Evolutionary conservation across 2,113 vertebrate species (phyloP), one percentile per base, ranked within the genome.

Genomic region (Actenoides hombroni): DNA sequence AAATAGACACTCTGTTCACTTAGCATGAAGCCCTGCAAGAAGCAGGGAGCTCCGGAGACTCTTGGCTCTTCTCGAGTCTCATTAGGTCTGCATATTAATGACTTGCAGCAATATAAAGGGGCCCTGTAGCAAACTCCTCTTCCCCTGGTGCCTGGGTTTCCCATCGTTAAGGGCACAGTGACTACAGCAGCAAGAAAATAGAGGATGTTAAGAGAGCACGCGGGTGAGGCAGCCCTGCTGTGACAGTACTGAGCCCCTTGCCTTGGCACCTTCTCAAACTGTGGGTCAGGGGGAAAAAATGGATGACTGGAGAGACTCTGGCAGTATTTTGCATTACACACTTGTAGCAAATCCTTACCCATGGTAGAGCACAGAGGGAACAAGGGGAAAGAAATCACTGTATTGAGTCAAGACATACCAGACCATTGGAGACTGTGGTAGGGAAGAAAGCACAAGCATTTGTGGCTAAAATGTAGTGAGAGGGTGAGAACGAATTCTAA

Each of bases 21-120:
- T 97, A 97, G 97, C 97, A 97, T 98, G 98, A 98, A 98, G 98
- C 98, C 97, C 97, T 88, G 98, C 96, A 97, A 99, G 98, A 97
- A 97, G 97, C 98, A 93, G 96, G 91, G 96, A 98, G 97, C 98
- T 98, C 98, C 97, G 95, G 98, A 98, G 97, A 97, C 98, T 97
- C 98, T 98, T 98, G 98, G 98, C 98, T 98, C 97, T 98, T 96
- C 96, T 97, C 96, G 96, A 98, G 98, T 97, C 98, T 99, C 98
- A 98, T 99, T 99, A 99, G 98, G 97, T 95, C 97, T 98, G 98
- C 98, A 98, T 98, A 99, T 99, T 99, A 99, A 99, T 99, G 98
- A 99, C 98, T 98, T 98, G 97, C 97, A 97, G 98, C 97, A 98
- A 98, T 95, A 98, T 97, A 98, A 98, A 98, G 98, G 96, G 97